Base-by-base conservation (phyloP, 2,888 invertebrate species). In the Drosophila affinis region DNA sequence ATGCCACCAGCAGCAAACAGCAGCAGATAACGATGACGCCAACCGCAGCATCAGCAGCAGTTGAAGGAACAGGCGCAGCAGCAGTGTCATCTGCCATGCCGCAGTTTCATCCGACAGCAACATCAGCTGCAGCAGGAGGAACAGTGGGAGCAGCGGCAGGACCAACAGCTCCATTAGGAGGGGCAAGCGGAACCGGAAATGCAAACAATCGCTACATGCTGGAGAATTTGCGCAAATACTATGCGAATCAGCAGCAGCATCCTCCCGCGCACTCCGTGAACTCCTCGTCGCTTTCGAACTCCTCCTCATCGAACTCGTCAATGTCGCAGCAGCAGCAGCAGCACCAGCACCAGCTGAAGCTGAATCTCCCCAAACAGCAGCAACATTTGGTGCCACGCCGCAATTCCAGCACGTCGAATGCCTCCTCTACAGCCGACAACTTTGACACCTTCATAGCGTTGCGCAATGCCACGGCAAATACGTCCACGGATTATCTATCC, bases 201-300 rank as follows among this genome's bases (percentile, higher is more conserved):
- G 67, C 77, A 55, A 74, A 62, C 70, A 90, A 90, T 82, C 88
- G 89, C 60, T 89, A 88, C 70, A 85, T 89, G 79, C 70, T 91
- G 76, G 91, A 91, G 75, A 91, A 90, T 79, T 76, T 91, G 72
- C 91, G 90, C 69, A 91, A 91, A 88, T 90, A 90, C 84, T 91
- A 91, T 58, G 84, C 87, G 58, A 84, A 78, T 85, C 91, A 91
- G 74, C 89, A 88, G 21, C 85, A 89, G 39, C 81, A 84, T 64
- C 82, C 86, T 56, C 89, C 90, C 56, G 83, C 89, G 62, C 89
- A 90, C 48, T 89, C 90, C 12, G 79, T 88, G 47, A 90, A 91
- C 76, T 91, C 91, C 17, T 88, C 90, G 10, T 91, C 91, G 27
- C 64, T 91, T 18, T 91, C 91, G 54, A 91, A 90, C 54, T 90